These are phyloP conservation scores for Syngnathus floridae DNA, from an alignment of 2,113 vertebrate genomes.

Conservation along the genomic window DNA sequence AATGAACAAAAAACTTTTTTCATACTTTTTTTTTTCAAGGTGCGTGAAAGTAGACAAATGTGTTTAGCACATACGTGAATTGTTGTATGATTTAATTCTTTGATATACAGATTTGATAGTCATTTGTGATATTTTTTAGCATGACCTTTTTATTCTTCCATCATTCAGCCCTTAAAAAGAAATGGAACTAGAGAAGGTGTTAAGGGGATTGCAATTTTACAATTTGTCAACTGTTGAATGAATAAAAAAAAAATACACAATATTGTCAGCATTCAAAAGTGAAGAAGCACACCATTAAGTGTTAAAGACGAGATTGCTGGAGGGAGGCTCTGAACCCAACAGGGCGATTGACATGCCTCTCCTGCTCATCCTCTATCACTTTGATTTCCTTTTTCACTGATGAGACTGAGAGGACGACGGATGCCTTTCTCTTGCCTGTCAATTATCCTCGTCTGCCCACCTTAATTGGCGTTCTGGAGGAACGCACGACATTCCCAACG, in stretches of 20 bases:
- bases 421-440: conserved; percentile 79
- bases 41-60: too few relatives aligned
- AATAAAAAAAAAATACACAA: not conserved
- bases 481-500: conserved; percentile 74
- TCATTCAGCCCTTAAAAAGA: too few relatives aligned
- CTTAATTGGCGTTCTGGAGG: conserved; percentile 93
- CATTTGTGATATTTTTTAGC: too few relatives aligned
- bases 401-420: conserved; percentile 46
- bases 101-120: too few relatives aligned
- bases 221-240: not conserved
- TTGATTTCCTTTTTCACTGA: conserved; percentile 45
- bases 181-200: too few relatives aligned
- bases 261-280: not conserved
- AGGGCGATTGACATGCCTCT: conserved; percentile 9
- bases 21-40: too few relatives aligned
- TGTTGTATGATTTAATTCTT: too few relatives aligned
- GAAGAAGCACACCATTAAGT: not conserved
- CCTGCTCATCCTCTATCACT: conserved; percentile 31
- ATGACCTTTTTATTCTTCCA: too few relatives aligned
- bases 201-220: too few relatives aligned
- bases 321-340: not conserved
- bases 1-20: too few relatives aligned
- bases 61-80: too few relatives aligned
- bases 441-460: conserved; percentile 78
- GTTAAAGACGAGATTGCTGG: not conserved